Conservation (phyloP, 2,113 vertebrate species). For the Nanorana parkeri region DNA sequence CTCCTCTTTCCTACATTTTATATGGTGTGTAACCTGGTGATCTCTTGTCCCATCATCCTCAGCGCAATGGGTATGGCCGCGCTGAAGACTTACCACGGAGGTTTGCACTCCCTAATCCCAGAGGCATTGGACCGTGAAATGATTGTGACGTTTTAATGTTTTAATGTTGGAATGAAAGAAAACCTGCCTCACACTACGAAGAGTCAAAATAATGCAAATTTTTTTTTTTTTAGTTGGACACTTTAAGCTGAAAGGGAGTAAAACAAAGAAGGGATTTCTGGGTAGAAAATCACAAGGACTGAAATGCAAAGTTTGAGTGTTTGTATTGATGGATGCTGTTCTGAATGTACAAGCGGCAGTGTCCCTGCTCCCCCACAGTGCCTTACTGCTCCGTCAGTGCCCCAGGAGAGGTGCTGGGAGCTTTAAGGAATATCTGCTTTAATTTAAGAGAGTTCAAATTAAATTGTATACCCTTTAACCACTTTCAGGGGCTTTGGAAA, state of each 20-base stretch:
- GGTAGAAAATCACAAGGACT: neutral
- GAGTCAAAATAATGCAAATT: slow-evolving; percentile 13
- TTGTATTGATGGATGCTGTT: neutral
- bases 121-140: slow-evolving; percentile 1
- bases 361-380: slow-evolving; percentile 17
- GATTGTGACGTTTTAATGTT: slow-evolving; percentile 1
- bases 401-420: neutral
- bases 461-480: too few relatives aligned
- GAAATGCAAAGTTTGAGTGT: neutral
- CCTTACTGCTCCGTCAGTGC: slow-evolving; percentile 3
- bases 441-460: neutral
- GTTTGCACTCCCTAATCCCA: neutral
- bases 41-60: neutral
- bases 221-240: neutral
- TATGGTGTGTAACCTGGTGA: neutral
- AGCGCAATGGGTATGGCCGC: neutral
- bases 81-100: slow-evolving; percentile 23
- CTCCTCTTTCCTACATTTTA: slow-evolving; percentile 14
- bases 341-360: slow-evolving; percentile 1
- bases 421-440: neutral
- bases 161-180: slow-evolving; percentile 12
- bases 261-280: slow-evolving; percentile 3
- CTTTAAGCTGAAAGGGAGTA: slow-evolving; percentile 23
- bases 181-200: neutral
- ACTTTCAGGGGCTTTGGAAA: too few relatives aligned